Base-by-base conservation (phyloP, 92 coral and sea anemone species). In the Porites divaricata region DNA sequence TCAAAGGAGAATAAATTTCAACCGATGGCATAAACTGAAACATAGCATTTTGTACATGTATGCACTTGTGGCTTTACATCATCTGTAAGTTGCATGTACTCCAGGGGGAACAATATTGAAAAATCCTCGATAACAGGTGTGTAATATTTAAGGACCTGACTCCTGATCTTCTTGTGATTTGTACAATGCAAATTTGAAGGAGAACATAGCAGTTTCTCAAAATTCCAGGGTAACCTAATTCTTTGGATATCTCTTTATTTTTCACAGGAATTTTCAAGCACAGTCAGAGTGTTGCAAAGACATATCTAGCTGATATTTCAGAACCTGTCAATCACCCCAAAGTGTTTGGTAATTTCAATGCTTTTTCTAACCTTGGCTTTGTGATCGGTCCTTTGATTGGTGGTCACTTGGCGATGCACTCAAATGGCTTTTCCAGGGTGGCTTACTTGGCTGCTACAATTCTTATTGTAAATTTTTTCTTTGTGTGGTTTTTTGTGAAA, bases 341-440 rank as follows among this genome's bases (percentile, higher is more conserved):
- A 53, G 95, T 95, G 41, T 87, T 97, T 72, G 99, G 99, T 51
- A 95, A 85, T 63, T 95, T 97, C 81, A 97, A 97, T 77, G 98
- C 99, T 16, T 66, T 92, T 57, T 90, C 97, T 57, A 97, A 96
- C 62, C 86, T 93, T 12, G 99, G 99, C 70, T 97, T 97, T 69
- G 93, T 95, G n/a, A 81, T 97, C 53, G 99, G 95, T 19, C 99
- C 99, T 14, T 58, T 97, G 73, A 95, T 97, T 73, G 99, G 98
- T 10, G 99, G 99, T 2, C 95, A 92, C 80, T 81, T 97, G 28
- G 95, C 97, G 4, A 95, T 97, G 98, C 90, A 87, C 13, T 95
- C 94, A 25, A 89, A 89, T 77, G 99, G 99, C 2, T 97, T 91
- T 88, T 80, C 86, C 45, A 93, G 78, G 70, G 99, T 97, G 12